Percentiles rank a stretch among this genome's conserved stretches.
These are phyloP conservation scores for Malurus splendens DNA, from an alignment of 2,797 vertebrate species.

Conservation along the genomic window DNA sequence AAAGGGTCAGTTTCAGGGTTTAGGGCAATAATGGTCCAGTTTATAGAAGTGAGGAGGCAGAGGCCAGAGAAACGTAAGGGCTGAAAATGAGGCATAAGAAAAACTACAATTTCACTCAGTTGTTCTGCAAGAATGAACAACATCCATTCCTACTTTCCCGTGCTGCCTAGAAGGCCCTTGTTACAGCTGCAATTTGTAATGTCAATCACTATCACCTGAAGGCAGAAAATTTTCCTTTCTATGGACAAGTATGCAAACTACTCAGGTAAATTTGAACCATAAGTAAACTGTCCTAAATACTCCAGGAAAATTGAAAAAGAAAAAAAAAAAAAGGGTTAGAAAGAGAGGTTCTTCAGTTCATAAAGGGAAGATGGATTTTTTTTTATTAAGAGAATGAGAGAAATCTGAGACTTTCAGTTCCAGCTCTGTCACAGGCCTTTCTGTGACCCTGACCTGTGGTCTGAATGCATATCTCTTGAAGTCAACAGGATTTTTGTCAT, in stretches of 20 bases:
- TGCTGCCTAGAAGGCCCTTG: slow-evolving; percentile 14
- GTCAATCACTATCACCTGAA: slow-evolving; percentile 36
- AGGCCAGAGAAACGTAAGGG: slow-evolving; percentile 30
- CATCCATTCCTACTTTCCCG: background rate
- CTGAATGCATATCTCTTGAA: background rate
- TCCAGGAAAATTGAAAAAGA: background rate
- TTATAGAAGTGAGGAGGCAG: slow-evolving; percentile 28
- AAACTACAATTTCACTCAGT: slow-evolving; percentile 44
- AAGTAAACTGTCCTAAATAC: slow-evolving; percentile 11
- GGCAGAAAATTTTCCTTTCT: slow-evolving; percentile 45
- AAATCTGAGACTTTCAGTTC: background rate
- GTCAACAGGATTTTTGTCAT: background rate
- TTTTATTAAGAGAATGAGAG: background rate
- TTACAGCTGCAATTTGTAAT: slow-evolving; percentile 52
- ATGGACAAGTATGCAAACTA: slow-evolving; percentile 41
- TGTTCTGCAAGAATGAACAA: slow-evolving; percentile 46
- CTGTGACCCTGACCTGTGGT: background rate
- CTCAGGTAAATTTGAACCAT: slow-evolving; percentile 3
- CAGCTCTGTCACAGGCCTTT: background rate
- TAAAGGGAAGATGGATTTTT: background rate
- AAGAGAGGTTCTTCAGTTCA: background rate
- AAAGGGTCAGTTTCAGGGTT: slow-evolving; percentile 51
- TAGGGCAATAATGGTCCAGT: slow-evolving; percentile 31
- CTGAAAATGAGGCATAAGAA: slow-evolving; percentile 52
- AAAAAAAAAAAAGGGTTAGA: background rate